Evolutionary conservation across 2,113 vertebrate genomes (phyloP).

Genomic region (Cottus gobio): DNA sequence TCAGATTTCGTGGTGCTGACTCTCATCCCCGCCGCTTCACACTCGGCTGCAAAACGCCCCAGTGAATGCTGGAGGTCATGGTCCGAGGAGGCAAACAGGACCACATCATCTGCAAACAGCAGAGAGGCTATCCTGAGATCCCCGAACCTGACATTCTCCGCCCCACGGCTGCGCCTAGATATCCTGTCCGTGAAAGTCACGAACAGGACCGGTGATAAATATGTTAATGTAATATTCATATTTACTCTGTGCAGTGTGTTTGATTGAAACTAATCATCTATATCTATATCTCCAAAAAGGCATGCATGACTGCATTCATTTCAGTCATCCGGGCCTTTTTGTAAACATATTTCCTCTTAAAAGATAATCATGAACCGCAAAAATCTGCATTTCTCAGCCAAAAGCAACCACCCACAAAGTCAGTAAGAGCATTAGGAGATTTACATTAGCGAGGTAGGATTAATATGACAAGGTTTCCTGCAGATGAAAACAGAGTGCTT

Average conservation of each 20-base stretch:
- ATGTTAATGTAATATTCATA: background rate
- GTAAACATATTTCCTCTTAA: slow-evolving; percentile 11
- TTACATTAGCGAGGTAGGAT: slow-evolving; percentile 56
- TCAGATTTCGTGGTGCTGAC: too few relatives aligned
- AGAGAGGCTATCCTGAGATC: too few relatives aligned
- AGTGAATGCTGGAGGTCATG: too few relatives aligned
- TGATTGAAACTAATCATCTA: slow-evolving; percentile 5
- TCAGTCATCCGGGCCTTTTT: background rate
- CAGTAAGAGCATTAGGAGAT: slow-evolving; percentile 66
- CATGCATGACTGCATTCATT: slow-evolving; percentile 15
- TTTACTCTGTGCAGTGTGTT: background rate
- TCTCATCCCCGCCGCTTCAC: too few relatives aligned
- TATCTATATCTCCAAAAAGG: background rate
- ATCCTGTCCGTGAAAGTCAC: too few relatives aligned
- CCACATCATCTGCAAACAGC: too few relatives aligned
- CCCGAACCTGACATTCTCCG: too few relatives aligned
- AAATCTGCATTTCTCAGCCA: slow-evolving; percentile 48
- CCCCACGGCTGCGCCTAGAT: too few relatives aligned
- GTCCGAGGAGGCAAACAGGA: too few relatives aligned
- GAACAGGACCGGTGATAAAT: too few relatives aligned
- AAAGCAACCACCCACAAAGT: slow-evolving; percentile 58
- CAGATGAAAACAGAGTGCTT: slow-evolving; percentile 36
- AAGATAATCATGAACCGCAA: slow-evolving; percentile 32
- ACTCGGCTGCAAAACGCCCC: too few relatives aligned
- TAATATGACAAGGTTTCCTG: slow-evolving; percentile 54